These are phyloP conservation scores for Anodontia alba DNA, from an alignment of 2,888 invertebrate genomes.

Conservation along the genomic window DNA sequence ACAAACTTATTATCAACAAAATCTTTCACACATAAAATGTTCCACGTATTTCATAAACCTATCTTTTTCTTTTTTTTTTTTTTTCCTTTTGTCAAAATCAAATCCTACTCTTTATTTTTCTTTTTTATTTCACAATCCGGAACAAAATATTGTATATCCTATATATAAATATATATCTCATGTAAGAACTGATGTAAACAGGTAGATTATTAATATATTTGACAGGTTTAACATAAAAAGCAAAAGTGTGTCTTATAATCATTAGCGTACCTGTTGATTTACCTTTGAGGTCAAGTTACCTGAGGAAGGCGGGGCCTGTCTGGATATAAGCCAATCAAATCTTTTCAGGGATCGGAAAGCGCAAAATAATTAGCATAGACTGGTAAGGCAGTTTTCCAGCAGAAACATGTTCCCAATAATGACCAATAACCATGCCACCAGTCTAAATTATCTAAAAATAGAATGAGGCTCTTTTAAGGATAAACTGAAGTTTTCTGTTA, in stretches of 20 bases:
- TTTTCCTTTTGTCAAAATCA: background rate
- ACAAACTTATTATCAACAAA: too few species aligned
- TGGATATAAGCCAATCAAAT: background rate
- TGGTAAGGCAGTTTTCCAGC: background rate
- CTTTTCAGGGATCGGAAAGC: background rate
- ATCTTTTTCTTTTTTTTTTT: background rate
- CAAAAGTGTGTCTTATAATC: constrained; percentile 12
- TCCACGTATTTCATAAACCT: too few species aligned
- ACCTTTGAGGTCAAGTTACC: constrained; percentile 4
- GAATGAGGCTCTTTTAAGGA: background rate
- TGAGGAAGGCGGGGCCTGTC: background rate
- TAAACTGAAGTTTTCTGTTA: too few species aligned
- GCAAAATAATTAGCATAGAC: background rate
- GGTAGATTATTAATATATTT: background rate
- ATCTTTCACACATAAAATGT: too few species aligned
- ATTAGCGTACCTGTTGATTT: background rate
- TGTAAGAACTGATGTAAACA: constrained; percentile 1
- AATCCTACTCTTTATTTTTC: too few species aligned
- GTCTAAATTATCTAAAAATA: background rate
- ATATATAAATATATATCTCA: background rate
- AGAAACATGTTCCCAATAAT: background rate
- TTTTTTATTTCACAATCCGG: too few species aligned
- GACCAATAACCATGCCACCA: background rate
- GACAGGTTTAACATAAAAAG: background rate
- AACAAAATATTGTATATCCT: background rate